These are phyloP conservation scores for Oreochromis spilurus DNA, from an alignment of 2,113 vertebrate genomes.

Conservation along the genomic window DNA sequence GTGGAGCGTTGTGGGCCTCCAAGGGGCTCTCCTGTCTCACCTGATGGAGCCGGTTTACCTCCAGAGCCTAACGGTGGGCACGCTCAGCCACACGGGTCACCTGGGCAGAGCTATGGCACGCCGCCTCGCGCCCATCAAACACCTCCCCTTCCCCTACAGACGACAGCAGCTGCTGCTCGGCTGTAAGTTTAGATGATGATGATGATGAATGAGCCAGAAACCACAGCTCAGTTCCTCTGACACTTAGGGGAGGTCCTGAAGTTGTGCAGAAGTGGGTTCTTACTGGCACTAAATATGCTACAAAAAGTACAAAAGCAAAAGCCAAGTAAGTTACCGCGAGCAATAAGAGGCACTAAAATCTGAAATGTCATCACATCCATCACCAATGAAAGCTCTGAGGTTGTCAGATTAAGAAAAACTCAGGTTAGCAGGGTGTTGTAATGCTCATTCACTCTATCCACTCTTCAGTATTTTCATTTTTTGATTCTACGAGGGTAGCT, in stretches of 20 bases:
- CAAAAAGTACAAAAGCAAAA: neutral
- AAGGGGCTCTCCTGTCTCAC: constrained; percentile 90
- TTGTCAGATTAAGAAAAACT: neutral
- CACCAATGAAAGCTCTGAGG: neutral
- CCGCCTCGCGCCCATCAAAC: constrained; percentile 76
- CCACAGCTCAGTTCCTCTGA: fast-evolving
- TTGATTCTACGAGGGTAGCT: neutral
- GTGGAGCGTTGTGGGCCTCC: constrained; percentile 90
- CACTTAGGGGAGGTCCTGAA: neutral
- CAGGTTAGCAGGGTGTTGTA: fast-evolving
- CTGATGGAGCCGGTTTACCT: constrained; percentile 92
- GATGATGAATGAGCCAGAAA: neutral
- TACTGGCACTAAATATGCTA: neutral
- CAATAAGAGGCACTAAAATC: neutral
- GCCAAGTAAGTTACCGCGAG: fast-evolving
- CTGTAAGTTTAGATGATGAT: constrained; percentile 72
- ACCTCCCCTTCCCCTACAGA: constrained; percentile 79
- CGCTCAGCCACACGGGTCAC: constrained; percentile 86
- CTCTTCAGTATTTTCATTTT: neutral
- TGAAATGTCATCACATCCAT: neutral
- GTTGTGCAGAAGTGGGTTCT: fast-evolving
- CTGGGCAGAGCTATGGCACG: constrained; percentile 82
- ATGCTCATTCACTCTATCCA: neutral
- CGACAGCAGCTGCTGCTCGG: constrained; percentile 86
- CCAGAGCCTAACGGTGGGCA: constrained; percentile 88